Conservation (phyloP, 2,113 vertebrate species). For the Phalacrocorax brasilianus region DNA sequence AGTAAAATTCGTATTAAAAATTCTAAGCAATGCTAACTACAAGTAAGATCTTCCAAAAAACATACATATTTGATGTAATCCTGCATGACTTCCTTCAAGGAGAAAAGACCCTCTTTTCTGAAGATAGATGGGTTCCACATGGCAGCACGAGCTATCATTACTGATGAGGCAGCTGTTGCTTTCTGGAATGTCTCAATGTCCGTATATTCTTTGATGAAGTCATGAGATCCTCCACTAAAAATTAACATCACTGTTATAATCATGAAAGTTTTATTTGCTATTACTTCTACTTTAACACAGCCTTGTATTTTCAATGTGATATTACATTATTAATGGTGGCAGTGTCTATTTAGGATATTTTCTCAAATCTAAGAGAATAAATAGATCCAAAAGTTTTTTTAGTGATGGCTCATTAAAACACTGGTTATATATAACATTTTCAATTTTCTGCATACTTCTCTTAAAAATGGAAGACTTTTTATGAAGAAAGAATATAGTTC, state of each 20-base stretch:
- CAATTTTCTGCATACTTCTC: neutral
- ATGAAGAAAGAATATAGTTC: neutral
- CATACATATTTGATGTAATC: constrained; percentile 92
- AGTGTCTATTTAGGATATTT: neutral
- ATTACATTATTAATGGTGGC: neutral
- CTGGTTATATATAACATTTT: neutral
- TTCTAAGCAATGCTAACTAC: neutral
- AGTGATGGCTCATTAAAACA: neutral
- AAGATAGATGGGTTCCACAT: constrained; percentile 99
- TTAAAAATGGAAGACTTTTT: neutral
- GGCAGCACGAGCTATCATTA: constrained; percentile 93
- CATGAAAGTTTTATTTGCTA: neutral
- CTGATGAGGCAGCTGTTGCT: constrained; percentile 83
- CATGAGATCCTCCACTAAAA: constrained; percentile 92
- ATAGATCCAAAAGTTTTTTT: neutral
- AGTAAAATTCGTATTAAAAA: neutral
- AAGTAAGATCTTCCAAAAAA: neutral
- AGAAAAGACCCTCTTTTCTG: constrained; percentile 77
- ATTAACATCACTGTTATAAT: neutral
- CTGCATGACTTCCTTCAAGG: constrained; percentile 87
- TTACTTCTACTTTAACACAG: neutral
- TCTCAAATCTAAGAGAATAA: neutral
- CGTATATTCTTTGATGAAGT: constrained; percentile 82
- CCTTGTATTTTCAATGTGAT: neutral
- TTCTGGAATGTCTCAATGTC: constrained; percentile 85